Conservation (phyloP, 2,113 vertebrate genomes). For the Laterallus jamaicensis region DNA sequence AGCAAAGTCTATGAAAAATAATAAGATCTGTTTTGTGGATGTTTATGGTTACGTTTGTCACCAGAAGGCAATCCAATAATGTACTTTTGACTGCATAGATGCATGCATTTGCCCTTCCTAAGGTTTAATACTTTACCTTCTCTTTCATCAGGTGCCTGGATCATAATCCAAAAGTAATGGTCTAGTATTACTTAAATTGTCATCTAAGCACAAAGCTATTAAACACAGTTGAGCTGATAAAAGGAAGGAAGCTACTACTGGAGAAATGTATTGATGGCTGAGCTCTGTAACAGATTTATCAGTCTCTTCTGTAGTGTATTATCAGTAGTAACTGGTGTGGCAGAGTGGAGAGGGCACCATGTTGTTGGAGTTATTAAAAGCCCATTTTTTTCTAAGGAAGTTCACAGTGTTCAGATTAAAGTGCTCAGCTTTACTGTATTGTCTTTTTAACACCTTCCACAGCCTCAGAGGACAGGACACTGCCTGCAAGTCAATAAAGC, state of each 20-base stretch:
- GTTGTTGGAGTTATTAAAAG: background rate
- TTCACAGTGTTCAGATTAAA: background rate
- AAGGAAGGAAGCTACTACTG: background rate
- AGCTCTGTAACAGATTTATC: slow-evolving; percentile 2
- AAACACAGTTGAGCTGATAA: slow-evolving; percentile 1
- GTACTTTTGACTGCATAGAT: background rate
- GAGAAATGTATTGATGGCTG: slow-evolving; percentile 17
- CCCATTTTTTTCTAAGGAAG: background rate
- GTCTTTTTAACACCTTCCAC: slow-evolving; percentile 4
- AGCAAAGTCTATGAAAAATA: slow-evolving; percentile 16
- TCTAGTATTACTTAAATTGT: background rate
- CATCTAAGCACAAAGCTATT: slow-evolving; percentile 27
- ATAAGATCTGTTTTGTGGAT: background rate
- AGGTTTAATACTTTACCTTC: background rate
- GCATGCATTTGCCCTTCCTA: background rate
- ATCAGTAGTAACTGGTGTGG: background rate
- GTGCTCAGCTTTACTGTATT: background rate
- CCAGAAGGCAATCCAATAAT: background rate
- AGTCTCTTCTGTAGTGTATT: background rate
- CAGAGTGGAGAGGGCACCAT: background rate
- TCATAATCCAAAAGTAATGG: slow-evolving; percentile 14
- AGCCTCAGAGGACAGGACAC: background rate
- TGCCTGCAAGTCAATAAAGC: background rate
- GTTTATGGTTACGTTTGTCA: background rate
- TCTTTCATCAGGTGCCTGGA: background rate